Evolutionary conservation across 2,113 vertebrate genomes (phyloP), one percentile per base, ranked within the genome.

Genomic region (Notothenia rossii): DNA sequence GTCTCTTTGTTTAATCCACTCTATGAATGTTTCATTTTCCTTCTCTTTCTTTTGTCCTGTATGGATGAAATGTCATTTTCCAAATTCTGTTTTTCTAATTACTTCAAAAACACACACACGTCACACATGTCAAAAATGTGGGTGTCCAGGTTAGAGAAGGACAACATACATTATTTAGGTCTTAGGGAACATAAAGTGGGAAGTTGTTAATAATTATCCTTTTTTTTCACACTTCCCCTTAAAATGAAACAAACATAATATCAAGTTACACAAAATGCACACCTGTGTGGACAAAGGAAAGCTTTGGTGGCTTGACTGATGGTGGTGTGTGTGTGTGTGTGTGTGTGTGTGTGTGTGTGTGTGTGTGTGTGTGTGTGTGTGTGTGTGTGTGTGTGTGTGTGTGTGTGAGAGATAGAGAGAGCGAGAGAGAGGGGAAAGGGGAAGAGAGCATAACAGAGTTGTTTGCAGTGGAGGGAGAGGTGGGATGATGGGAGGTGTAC

Each of bases 161-260:
- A 29, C 12, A 49, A 46, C 20, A 75, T 9, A 15, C 2, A 50
- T 63, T 61, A 2, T 79, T 72, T 58, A 20, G 29, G 67, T 17
- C 56, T 10, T 45, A 65, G 18, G 56, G 4, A 56, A 77, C 53
- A 36, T 20, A 6, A 79, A 76, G 62, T 55, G 46, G 25, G 17
- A 51, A 17, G 4, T 0, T 62, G 75, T 75, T 84, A 89, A 86
- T 83, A n/a, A 89, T 90, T 90, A 83, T 89, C 86, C 0, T 5
- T 17, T 55, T 5, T 12, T 55, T 72, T 72, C 81, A 75, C 10
- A 49, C 62, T 7, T 48, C 0, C 59, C 73, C 13, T 4, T 15
- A 59, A 46, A 3, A 10, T 56, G 54, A 66, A 10, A 14, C 4
- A 4, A 46, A 15, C 13, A 14, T 3, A 2, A 25, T 64, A 83